These are phyloP conservation scores for Gavia stellata DNA, from an alignment of 2,113 vertebrate genomes.

Conservation along the genomic window DNA sequence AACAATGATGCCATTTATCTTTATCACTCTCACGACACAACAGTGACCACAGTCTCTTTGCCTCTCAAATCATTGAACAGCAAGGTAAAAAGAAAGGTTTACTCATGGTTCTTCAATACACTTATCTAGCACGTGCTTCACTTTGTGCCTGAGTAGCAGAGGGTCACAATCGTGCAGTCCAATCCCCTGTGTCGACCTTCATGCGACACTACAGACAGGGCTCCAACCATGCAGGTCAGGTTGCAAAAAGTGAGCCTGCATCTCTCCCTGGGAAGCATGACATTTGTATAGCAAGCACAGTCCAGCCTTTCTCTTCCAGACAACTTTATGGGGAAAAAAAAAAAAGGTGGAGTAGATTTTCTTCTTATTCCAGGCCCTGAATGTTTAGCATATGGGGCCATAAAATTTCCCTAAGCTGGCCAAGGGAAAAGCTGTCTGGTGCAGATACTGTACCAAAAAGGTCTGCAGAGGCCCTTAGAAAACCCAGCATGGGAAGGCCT, in stretches of 20 bases:
- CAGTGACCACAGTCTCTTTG: neutral
- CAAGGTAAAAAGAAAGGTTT: neutral
- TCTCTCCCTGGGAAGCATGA: neutral
- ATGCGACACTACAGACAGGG: neutral
- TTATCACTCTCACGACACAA: neutral
- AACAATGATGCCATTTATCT: slow-evolving; percentile 47
- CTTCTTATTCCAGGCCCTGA: neutral
- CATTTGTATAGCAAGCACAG: neutral
- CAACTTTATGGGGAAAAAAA: neutral
- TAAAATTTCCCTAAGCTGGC: neutral
- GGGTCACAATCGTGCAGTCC: neutral
- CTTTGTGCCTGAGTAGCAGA: neutral
- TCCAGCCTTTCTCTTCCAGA: neutral
- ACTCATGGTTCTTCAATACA: neutral
- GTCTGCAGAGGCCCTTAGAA: neutral
- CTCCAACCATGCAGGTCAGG: neutral
- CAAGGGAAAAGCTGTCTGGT: neutral
- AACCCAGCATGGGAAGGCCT: neutral
- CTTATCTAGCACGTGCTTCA: neutral
- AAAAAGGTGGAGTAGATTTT: neutral
- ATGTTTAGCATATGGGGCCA: slow-evolving; percentile 31
- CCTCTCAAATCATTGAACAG: neutral
- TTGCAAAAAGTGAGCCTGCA: neutral
- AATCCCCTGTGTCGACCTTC: neutral
- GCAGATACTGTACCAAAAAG: neutral